Evolutionary conservation across 1,140 invertebrate species (phyloP), one percentile per base, ranked within the genome.

Genomic region (Probaryconus sp.): DNA sequence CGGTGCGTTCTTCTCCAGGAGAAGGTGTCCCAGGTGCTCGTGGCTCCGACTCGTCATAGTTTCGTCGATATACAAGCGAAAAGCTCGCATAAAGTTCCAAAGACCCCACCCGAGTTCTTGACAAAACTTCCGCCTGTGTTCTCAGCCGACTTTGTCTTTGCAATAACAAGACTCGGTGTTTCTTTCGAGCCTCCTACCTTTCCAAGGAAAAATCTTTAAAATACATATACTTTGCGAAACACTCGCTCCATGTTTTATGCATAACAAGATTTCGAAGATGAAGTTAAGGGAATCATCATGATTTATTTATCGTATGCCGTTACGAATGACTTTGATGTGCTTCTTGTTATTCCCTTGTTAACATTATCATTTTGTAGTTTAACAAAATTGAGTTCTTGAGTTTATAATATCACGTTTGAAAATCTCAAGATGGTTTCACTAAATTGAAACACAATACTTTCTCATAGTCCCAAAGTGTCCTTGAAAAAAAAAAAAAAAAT

Each of bases 121-220:
- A 58, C 58, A 42, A n/a, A 64, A 72, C 68, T 64, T 72, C 20
- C 58, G 60, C 58, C 58, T 64, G 47, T 31, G 24, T 50, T 70
- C 5, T 6, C 50, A 35, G 30, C 37, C 20, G 60, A 56, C 58
- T 64, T 60, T 64, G 68, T 65, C 47, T 60, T 55, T 24, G 24
- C 35, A 64, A 65, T 64, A 65, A 64, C 53, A 64, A 13, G 13
- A 24, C 10, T n/a, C n/a, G 26, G 11, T 20, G 16, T 10, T 43
- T 13, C 21, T 43, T 43, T 24, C 9, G 9, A 1, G 9, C 21
- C n/a, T n/a, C n/a, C n/a, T n/a, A n/a, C n/a, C n/a, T n/a, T n/a
- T 43, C 13, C 24, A 7, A 2, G 16, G 42, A 48, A 42, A 51
- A 60, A 58, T 45, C 37, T 69, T 67, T 60, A 33, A 28, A 53